Conservation (phyloP, 2,113 vertebrate species). For the Perca flavescens region DNA sequence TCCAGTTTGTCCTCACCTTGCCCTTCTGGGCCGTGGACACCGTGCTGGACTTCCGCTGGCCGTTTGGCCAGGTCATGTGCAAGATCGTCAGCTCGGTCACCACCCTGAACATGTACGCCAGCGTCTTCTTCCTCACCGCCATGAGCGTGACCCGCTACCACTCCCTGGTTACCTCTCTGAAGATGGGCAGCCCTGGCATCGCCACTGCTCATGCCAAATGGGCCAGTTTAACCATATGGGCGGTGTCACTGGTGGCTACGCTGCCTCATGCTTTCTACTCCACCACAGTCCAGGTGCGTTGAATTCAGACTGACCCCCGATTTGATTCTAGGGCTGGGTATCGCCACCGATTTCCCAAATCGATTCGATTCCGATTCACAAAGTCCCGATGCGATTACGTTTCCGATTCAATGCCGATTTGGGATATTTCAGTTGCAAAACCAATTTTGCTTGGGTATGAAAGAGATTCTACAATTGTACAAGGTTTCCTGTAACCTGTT, state of each 20-base stretch:
- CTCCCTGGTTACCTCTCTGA: conserved; percentile 80
- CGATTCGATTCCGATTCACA: no score
- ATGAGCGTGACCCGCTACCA: conserved; percentile 87
- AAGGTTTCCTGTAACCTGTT: no score
- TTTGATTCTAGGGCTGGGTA: background rate
- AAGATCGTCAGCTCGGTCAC: conserved; percentile 87
- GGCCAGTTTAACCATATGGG: conserved; percentile 85
- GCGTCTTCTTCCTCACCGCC: conserved; percentile 87
- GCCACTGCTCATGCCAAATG: conserved; percentile 72
- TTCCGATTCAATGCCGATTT: no score
- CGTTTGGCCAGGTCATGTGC: conserved; percentile 87
- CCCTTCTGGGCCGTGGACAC: conserved; percentile 89
- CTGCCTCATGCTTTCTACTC: conserved; percentile 86
- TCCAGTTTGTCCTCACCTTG: conserved; percentile 87
- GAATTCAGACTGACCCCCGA: background rate
- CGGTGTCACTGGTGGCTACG: conserved; percentile 82
- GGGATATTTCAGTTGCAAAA: no score
- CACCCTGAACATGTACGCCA: conserved; percentile 88
- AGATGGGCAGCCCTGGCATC: conserved; percentile 73
- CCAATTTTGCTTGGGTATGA: no score
- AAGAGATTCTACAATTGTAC: no score
- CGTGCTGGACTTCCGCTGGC: conserved; percentile 87
- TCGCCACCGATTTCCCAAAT: no score
- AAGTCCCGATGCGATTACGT: no score
- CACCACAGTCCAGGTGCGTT: conserved; percentile 79